Conservation (phyloP, 2,113 vertebrate genomes). For the Antechinus flavipes region DNA sequence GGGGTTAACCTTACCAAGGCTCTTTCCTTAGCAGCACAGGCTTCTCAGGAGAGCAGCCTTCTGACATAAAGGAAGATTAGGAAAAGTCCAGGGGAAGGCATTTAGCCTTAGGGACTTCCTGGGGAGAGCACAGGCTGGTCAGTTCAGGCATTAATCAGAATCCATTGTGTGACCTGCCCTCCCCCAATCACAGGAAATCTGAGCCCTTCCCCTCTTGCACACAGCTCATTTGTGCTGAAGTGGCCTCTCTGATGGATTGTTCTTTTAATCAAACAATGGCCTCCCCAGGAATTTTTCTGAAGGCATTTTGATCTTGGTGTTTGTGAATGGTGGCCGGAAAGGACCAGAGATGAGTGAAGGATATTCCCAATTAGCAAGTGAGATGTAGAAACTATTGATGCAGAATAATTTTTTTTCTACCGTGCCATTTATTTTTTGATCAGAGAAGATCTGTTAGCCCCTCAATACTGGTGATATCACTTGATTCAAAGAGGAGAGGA, state of each 20-base stretch:
- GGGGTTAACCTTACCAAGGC: not conserved
- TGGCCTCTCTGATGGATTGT: not conserved
- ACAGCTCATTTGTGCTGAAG: not conserved
- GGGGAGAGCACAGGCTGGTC: slow-evolving; percentile 41
- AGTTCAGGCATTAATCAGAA: slow-evolving; percentile 25
- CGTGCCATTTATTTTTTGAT: slow-evolving; percentile 58
- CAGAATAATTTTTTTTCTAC: slow-evolving; percentile 66
- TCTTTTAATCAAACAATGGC: slow-evolving; percentile 2
- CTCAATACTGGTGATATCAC: not conserved
- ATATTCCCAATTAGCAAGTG: slow-evolving; percentile 68
- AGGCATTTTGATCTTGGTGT: slow-evolving; percentile 44
- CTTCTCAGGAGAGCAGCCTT: slow-evolving; percentile 54
- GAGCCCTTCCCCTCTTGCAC: slow-evolving; percentile 7
- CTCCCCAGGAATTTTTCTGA: slow-evolving; percentile 28
- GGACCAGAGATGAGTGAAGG: slow-evolving; percentile 65
- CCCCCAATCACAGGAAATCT: slow-evolving; percentile 29
- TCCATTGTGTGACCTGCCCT: slow-evolving; percentile 7
- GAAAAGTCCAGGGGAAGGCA: slow-evolving; percentile 49
- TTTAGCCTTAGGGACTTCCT: slow-evolving; percentile 47
- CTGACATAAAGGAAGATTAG: slow-evolving; percentile 67
- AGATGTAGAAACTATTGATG: slow-evolving; percentile 70
- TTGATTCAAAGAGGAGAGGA: not conserved
- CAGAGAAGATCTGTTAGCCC: not conserved
- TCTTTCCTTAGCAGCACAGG: not conserved
- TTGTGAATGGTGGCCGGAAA: slow-evolving; percentile 53